Conservation (phyloP, 2,113 vertebrate genomes). For the Archocentrus centrarchus region DNA sequence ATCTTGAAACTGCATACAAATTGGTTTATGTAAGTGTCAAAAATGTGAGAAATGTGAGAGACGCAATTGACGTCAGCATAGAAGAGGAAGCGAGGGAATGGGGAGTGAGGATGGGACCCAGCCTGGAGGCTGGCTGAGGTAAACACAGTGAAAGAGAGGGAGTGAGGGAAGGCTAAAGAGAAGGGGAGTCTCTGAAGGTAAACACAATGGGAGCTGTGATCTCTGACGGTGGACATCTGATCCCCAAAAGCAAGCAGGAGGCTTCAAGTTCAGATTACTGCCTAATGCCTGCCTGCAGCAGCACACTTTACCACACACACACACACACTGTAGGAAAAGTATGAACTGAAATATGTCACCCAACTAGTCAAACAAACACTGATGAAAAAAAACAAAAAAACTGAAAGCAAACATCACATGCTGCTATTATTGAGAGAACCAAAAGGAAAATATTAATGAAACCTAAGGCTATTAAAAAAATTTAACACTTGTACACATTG, state of each 20-base stretch:
- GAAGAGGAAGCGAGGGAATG: conserved; percentile 22
- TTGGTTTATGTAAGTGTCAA: neutral
- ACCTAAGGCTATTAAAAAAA: neutral
- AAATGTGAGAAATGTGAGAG: conserved; percentile 52
- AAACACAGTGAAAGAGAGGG: conserved; percentile 42
- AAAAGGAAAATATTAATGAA: neutral
- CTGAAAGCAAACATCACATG: neutral
- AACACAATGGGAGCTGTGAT: conserved; percentile 79
- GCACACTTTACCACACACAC: conserved; percentile 7
- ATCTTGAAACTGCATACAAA: neutral
- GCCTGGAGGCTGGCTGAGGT: conserved; percentile 4
- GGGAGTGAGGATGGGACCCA: neutral
- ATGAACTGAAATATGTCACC: conserved; percentile 5
- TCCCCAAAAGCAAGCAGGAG: conserved; percentile 62
- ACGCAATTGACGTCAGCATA: conserved; percentile 59
- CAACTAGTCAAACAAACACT: neutral
- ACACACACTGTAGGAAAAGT: conserved; percentile 3
- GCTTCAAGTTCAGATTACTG: conserved; percentile 72
- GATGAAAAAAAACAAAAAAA: neutral
- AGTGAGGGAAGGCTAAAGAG: conserved; percentile 45
- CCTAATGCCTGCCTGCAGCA: conserved; percentile 61
- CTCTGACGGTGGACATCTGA: conserved; percentile 78
- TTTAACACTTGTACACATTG: neutral
- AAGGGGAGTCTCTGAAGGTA: conserved; percentile 64
- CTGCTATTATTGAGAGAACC: neutral